phyloP scores from a whole-genome alignment of 1,140 invertebrate genomes.

The Holcopasites calliopsidis region DNA sequence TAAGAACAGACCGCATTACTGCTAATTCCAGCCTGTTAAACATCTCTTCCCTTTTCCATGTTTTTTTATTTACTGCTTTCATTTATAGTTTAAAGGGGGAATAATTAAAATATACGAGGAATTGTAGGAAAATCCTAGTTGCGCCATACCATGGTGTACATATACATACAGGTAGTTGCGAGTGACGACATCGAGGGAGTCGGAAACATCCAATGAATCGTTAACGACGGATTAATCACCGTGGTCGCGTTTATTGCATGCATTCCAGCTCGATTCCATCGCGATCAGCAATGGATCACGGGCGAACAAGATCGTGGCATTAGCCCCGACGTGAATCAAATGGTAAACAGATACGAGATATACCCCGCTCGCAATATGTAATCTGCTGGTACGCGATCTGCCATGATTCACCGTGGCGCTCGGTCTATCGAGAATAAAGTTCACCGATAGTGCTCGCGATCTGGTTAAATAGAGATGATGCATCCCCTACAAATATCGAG shows the following conservation, averaged over 20 bases:
- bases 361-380: not conserved
- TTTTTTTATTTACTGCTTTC: too few species aligned
- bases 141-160: too few species aligned
- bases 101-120: not conserved
- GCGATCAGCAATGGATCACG: constrained; percentile 10
- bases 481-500: not conserved
- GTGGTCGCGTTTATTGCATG: not conserved
- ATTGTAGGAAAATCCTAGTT: not conserved
- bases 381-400: not conserved
- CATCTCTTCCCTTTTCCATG: too few species aligned
- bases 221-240: constrained; percentile 37
- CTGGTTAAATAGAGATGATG: not conserved
- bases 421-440: constrained; percentile 38
- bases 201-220: constrained; percentile 10
- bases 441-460: constrained; percentile 19
- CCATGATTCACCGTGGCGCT: constrained; percentile 32
- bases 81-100: too few species aligned
- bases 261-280: constrained; percentile 11
- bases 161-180: not conserved
- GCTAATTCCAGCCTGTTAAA: too few species aligned
- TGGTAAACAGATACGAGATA: constrained; percentile 33
- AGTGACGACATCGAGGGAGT: not conserved
- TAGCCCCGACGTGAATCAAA: constrained; percentile 25
- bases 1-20: too few species aligned
- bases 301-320: constrained; percentile 7